Conservation (phyloP, 1,140 invertebrate species). For the Lucilia sericata region DNA sequence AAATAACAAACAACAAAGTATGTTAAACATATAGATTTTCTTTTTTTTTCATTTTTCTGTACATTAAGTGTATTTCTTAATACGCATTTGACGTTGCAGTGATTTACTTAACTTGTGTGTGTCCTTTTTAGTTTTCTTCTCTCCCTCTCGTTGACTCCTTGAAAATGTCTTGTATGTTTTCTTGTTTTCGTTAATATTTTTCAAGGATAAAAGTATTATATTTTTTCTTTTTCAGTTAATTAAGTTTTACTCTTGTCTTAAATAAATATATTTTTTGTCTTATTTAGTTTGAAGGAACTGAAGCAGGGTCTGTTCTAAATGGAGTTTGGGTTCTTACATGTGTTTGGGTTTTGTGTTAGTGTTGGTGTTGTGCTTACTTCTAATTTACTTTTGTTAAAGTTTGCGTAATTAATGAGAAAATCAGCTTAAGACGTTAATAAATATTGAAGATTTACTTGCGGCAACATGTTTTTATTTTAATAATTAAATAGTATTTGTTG, state of each 20-base stretch:
- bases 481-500: neutral
- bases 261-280: neutral
- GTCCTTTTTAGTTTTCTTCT: neutral
- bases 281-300: neutral
- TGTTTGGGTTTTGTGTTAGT: neutral
- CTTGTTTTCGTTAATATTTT: neutral
- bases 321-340: neutral
- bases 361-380: too few relatives aligned
- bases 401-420: neutral
- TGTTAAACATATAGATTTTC: neutral
- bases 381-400: neutral
- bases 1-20: too few relatives aligned
- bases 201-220: constrained; percentile 12
- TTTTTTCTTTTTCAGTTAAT: neutral
- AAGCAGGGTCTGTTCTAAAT: too few relatives aligned
- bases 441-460: neutral
- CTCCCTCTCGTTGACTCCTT: neutral
- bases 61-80: neutral
- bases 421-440: neutral
- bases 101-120: neutral
- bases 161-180: neutral
- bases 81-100: neutral
- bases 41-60: neutral
- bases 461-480: neutral
- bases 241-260: neutral